Evolutionary conservation across 2,797 vertebrate species (phyloP).

Genomic region (Spondyliosoma cantharus): DNA sequence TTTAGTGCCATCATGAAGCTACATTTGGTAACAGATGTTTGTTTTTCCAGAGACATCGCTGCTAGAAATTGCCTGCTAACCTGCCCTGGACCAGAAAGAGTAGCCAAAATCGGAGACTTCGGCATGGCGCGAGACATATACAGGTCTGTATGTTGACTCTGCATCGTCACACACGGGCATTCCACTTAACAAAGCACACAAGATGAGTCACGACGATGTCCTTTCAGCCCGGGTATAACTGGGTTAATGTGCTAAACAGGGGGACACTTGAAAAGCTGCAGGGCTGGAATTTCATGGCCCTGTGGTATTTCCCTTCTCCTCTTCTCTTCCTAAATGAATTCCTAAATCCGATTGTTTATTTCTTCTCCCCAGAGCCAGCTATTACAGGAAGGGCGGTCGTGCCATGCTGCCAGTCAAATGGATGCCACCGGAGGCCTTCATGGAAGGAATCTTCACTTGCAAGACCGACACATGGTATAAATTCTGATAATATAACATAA

Average conservation of each 20-base stretch:
- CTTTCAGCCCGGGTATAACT: constrained; percentile 3
- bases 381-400: constrained; percentile 91
- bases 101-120: constrained; percentile 95
- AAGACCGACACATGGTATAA: constrained; percentile 95
- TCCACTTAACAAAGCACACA: neutral
- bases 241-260: constrained; percentile 26
- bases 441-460: constrained; percentile 95
- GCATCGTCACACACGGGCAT: neutral
- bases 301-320: constrained; percentile 25
- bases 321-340: constrained; percentile 16
- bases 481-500: neutral
- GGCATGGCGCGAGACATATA: constrained; percentile 96
- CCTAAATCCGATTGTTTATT: constrained; percentile 9
- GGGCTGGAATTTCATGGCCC: constrained; percentile 25
- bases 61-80: constrained; percentile 94
- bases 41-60: constrained; percentile 90
- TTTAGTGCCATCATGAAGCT: neutral
- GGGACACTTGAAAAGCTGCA: constrained; percentile 1
- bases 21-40: constrained; percentile 10
- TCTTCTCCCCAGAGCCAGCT: constrained; percentile 87
- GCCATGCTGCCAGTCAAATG: constrained; percentile 95
- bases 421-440: constrained; percentile 95
- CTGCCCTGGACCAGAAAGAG: constrained; percentile 85
- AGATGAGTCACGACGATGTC: neutral
- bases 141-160: constrained; percentile 77